Evolutionary conservation across 1,140 invertebrate species (phyloP), one percentile per base, ranked within the genome.

Genomic region (Caenorhabditis tropicalis): DNA sequence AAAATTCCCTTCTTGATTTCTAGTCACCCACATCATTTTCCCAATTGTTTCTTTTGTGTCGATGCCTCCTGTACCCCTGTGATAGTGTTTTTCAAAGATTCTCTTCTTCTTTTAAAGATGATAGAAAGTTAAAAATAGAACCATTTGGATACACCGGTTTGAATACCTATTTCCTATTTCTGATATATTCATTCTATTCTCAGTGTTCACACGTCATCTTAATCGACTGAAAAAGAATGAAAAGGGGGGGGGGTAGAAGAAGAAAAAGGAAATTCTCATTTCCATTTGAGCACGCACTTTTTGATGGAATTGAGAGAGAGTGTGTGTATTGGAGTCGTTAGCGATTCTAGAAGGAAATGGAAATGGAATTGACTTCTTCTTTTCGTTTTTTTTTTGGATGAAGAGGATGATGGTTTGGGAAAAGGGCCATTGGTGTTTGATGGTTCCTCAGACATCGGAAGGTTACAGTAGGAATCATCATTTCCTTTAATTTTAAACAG

Each of bases 271-370:
- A 56, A 56, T 56, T 56, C 53, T 56, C 53, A 56, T 56, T 56
- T 56, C 53, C 53, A 56, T 56, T 56, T 56, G 21, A 27, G 53
- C 53, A 56, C 24, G 24, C 53, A 56, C 53, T 56, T 29, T 56
- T 56, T 27, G 53, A 24, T 56, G 24, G 53, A 27, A n/a, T 16
- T 7, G 5, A 21, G 43, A 46, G 16, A 46, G 43, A 12, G 49
- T 51, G 49, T 51, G 49, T 51, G 33, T 15, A 36, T 4, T 33
- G 31, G 31, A 65, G 33, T 39, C 29, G 58, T 39, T 65, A 36
- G n/a, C 58, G 31, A 65, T 39, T 65, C 58, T 36, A 65, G 58
- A 65, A 33, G 56, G 29, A 58, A 58, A 58, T 53, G 56, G 27
- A 60, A 60, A 19, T 65, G 58, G n/a, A 39, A 65, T 36, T 65